Conservation (phyloP, 2,888 invertebrate species). For the Acanthosepion esculentum region DNA sequence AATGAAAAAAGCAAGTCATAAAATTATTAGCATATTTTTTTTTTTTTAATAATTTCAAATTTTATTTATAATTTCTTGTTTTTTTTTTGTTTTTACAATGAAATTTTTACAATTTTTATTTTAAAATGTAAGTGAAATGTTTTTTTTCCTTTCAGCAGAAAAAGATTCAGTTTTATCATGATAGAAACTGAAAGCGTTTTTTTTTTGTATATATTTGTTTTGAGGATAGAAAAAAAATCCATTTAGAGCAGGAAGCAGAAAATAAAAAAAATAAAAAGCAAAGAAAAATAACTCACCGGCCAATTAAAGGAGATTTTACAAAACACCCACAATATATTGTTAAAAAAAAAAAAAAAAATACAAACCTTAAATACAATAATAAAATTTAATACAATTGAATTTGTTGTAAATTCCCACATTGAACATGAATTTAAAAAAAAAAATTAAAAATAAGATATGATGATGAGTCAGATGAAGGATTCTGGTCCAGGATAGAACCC, state of each 20-base stretch:
- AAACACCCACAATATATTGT: not conserved
- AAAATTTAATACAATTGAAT: not conserved
- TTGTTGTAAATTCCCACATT: not conserved
- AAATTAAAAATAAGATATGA: not conserved
- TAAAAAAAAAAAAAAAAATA: not conserved
- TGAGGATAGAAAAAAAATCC: not conserved
- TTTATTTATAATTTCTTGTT: not conserved
- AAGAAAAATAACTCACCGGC: not conserved
- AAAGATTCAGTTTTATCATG: not conserved
- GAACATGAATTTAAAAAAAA: not conserved
- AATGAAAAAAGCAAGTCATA: not conserved
- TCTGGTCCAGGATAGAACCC: not conserved
- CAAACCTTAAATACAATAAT: not conserved
- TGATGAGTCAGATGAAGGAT: not conserved
- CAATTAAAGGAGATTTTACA: not conserved
- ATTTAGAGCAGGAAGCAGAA: not conserved
- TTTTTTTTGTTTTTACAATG: not conserved
- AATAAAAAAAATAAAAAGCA: not conserved
- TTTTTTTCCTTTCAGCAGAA: not conserved
- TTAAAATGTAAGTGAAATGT: not conserved
- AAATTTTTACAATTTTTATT: not conserved
- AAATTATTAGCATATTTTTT: not conserved
- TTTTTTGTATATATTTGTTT: not conserved
- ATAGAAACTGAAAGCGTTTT: too few species aligned
- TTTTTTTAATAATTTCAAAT: not conserved